Conservation (phyloP, 1,140 invertebrate species). For the Drosophila albomicans region DNA sequence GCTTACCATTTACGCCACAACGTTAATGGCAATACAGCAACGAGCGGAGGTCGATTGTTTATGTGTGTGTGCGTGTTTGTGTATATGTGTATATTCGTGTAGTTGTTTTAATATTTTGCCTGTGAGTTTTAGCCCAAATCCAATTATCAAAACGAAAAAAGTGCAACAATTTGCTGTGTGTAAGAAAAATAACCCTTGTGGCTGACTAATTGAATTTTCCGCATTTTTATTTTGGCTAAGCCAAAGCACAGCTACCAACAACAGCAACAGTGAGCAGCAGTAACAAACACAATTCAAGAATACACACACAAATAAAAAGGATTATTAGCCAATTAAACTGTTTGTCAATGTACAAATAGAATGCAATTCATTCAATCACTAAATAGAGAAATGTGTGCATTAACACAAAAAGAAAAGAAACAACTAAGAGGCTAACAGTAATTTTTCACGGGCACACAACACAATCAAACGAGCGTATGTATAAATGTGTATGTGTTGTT, state of each 20-base stretch:
- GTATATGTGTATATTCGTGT: slow-evolving; percentile 48
- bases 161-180: slow-evolving; percentile 58
- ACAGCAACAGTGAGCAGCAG: slow-evolving; percentile 64
- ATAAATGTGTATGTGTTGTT: slow-evolving; percentile 37
- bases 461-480: slow-evolving; percentile 17
- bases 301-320: slow-evolving; percentile 51
- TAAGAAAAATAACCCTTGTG: slow-evolving; percentile 22
- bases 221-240: slow-evolving; percentile 62
- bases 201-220: slow-evolving; percentile 74
- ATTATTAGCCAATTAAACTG: slow-evolving; percentile 76
- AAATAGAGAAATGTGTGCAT: slow-evolving; percentile 41
- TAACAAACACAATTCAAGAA: slow-evolving; percentile 36
- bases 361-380: slow-evolving; percentile 71
- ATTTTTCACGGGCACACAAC: slow-evolving; percentile 74
- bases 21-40: slow-evolving; percentile 61
- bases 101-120: slow-evolving; percentile 67
- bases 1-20: slow-evolving; percentile 79
- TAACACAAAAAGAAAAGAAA: slow-evolving; percentile 17
- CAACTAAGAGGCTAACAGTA: slow-evolving; percentile 64
- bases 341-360: slow-evolving; percentile 57
- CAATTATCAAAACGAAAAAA: slow-evolving; percentile 69
- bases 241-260: slow-evolving; percentile 41
- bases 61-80: slow-evolving; percentile 42
- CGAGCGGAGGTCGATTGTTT: slow-evolving; percentile 79
- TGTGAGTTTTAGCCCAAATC: slow-evolving; percentile 61